These are phyloP conservation scores for Lasioglossum leucozonium DNA, from an alignment of 2,888 invertebrate species.

Conservation along the genomic window DNA sequence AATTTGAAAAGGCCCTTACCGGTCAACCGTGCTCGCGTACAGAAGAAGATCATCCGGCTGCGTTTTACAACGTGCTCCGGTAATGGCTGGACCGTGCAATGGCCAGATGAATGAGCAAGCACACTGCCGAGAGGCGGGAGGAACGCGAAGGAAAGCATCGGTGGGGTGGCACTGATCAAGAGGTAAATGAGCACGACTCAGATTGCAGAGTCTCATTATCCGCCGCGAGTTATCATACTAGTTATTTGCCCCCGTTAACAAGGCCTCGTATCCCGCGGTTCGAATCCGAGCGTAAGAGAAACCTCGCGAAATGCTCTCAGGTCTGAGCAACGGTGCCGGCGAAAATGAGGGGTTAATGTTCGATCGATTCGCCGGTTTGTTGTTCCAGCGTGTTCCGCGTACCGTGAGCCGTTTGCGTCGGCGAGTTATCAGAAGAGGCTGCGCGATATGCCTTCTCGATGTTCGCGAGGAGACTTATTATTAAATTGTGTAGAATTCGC, in stretches of 20 bases:
- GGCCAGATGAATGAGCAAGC: constrained; percentile 43
- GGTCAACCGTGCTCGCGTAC: constrained; percentile 1
- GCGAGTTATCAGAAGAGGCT: neutral
- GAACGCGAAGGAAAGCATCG: constrained; percentile 28
- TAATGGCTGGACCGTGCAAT: constrained; percentile 51
- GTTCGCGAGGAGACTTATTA: neutral
- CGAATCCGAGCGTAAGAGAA: constrained; percentile 18
- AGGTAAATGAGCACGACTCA: constrained; percentile 58
- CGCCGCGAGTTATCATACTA: constrained; percentile 60
- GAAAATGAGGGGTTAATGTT: constrained; percentile 16
- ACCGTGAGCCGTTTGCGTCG: neutral
- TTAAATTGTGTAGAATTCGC: neutral
- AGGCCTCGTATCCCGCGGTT: constrained; percentile 33
- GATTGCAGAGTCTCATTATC: constrained; percentile 60
- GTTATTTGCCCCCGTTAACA: constrained; percentile 48
- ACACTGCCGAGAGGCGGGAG: constrained; percentile 26
- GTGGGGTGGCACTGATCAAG: constrained; percentile 37
- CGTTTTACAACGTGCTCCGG: constrained; percentile 54
- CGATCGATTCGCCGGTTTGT: constrained; percentile 2
- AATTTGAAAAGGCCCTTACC: constrained; percentile 58
- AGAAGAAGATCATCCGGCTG: constrained; percentile 29
- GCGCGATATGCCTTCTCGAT: neutral
- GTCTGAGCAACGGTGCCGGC: neutral
- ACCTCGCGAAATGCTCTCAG: neutral
- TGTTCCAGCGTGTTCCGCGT: neutral